Percentiles rank a stretch among this genome's conserved stretches.
These are phyloP conservation scores for Pipistrellus nathusii DNA, from an alignment of 2,797 vertebrate species.

Conservation along the genomic window DNA sequence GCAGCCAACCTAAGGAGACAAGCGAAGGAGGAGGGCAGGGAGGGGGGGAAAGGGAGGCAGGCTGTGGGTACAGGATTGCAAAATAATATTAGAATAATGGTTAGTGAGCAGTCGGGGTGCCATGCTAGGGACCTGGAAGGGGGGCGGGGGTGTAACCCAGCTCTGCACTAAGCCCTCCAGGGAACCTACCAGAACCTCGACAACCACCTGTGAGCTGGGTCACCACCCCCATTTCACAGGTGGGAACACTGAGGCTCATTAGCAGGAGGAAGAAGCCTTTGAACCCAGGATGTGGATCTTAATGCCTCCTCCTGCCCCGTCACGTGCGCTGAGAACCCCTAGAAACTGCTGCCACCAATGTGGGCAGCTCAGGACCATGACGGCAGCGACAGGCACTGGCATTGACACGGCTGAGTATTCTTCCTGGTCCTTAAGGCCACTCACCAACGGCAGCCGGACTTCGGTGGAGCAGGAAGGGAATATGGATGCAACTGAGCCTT, in stretches of 20 bases:
- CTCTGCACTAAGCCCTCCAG: background rate
- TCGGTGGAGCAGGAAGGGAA: background rate
- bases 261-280: background rate
- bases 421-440: background rate
- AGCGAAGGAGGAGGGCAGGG: background rate
- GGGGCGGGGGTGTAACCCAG: too few species aligned
- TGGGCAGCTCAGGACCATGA: background rate
- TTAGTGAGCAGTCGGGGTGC: background rate
- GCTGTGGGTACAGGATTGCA: background rate
- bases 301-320: rapidly evolving
- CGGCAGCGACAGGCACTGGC: rapidly evolving
- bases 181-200: background rate
- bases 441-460: background rate
- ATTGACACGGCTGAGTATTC: rapidly evolving
- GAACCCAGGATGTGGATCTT: too few species aligned
- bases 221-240: background rate
- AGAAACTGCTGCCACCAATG: rapidly evolving
- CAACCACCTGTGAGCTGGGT: background rate
- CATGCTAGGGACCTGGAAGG: rapidly evolving
- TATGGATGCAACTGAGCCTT: rapidly evolving
- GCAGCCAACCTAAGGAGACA: background rate
- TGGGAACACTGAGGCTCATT: background rate
- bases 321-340: background rate
- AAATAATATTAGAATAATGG: background rate
- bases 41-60: background rate